phyloP scores from a whole-genome alignment of 2,888 invertebrate species.

The Epinotia demarniana region DNA sequence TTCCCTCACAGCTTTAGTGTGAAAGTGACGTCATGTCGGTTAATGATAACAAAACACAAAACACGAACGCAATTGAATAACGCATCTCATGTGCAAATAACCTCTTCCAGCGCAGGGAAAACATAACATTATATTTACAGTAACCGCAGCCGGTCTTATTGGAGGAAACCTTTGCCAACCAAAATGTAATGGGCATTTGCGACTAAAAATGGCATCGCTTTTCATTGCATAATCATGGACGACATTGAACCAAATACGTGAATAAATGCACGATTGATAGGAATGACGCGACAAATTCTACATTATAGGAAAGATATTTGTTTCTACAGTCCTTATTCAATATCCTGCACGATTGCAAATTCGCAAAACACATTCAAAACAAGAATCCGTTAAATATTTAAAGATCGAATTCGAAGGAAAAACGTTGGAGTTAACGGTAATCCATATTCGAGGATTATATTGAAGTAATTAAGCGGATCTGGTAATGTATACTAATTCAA shows the following conservation, averaged over 20 bases:
- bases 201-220: constrained; percentile 32
- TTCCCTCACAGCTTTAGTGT: constrained; percentile 15
- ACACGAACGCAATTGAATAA: constrained; percentile 23
- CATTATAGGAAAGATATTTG: constrained; percentile 10
- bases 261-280: constrained; percentile 34
- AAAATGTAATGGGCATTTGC: neutral
- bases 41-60: constrained; percentile 37
- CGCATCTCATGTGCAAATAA: constrained; percentile 36
- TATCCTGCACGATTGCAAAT: constrained; percentile 21
- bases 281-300: constrained; percentile 34
- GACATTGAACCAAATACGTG: constrained; percentile 53
- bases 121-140: neutral
- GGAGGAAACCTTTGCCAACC: neutral
- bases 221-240: constrained; percentile 57
- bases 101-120: constrained; percentile 26
- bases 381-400: constrained; percentile 80
- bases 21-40: constrained; percentile 10
- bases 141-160: constrained; percentile 11
- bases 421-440: constrained; percentile 72
- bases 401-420: constrained; percentile 82
- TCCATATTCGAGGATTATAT: constrained; percentile 37
- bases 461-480: constrained; percentile 28
- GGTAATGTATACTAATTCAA: neutral
- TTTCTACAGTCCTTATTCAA: constrained; percentile 9
- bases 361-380: constrained; percentile 63